These are phyloP conservation scores for Coendou prehensilis DNA, from an alignment of 2,797 vertebrate species.

Conservation along the genomic window DNA sequence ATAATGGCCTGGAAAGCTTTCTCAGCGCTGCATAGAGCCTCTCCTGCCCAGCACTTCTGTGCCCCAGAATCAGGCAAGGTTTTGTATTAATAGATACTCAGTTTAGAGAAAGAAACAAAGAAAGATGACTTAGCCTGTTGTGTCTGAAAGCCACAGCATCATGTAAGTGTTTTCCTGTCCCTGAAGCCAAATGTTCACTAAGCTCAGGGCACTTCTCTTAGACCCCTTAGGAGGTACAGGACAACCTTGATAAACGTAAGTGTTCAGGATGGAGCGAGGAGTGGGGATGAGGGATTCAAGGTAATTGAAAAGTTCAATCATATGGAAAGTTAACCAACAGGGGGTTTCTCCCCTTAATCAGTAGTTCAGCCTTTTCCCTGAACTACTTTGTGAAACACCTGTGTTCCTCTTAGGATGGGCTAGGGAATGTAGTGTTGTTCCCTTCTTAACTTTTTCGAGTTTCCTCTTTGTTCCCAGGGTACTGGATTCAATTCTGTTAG, in stretches of 20 bases:
- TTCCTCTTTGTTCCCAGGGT: background rate
- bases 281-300: background rate
- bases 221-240: background rate
- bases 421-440: background rate
- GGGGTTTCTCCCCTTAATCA: background rate
- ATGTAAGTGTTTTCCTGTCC: conserved; percentile 2
- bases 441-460: background rate
- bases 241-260: conserved; percentile 40
- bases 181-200: conserved; percentile 28
- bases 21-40: conserved; percentile 29
- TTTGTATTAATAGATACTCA: conserved; percentile 68
- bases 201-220: conserved; percentile 56
- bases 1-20: conserved; percentile 83
- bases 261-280: background rate
- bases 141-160: conserved; percentile 58
- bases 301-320: conserved; percentile 44
- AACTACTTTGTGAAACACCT: background rate
- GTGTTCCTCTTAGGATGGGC: background rate
- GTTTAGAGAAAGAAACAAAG: conserved; percentile 74
- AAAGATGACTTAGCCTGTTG: conserved; percentile 53
- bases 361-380: conserved; percentile 19
- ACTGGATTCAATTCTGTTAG: background rate
- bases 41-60: conserved; percentile 16
- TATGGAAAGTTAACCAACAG: conserved; percentile 29
- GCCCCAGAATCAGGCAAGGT: conserved; percentile 12